phyloP scores from a whole-genome alignment of 1,140 invertebrate species.

The Vanessa tameamea region DNA sequence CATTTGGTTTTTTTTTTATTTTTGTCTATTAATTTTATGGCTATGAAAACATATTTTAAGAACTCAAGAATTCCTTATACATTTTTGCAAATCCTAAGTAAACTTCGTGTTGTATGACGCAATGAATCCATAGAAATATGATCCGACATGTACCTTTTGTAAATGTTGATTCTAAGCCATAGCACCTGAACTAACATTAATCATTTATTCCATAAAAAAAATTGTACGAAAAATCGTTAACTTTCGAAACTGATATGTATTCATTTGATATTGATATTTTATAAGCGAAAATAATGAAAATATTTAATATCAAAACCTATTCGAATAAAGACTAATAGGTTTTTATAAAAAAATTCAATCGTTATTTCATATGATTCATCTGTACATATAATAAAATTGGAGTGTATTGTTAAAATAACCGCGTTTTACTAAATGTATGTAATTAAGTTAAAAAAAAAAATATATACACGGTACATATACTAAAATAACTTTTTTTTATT shows the following conservation, averaged over 20 bases:
- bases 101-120: conserved; percentile 65
- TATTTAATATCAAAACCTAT: background rate
- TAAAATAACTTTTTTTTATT: no score
- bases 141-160: conserved; percentile 53
- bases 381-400: no score
- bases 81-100: conserved; percentile 57
- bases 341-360: no score
- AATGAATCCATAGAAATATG: conserved; percentile 65
- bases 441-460: no score
- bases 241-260: background rate
- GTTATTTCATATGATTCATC: no score
- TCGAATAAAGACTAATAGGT: no score
- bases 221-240: background rate
- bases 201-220: conserved; percentile 19
- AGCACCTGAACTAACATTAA: conserved; percentile 72
- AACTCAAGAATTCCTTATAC: conserved; percentile 15
- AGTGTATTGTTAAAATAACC: no score
- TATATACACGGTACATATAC: no score
- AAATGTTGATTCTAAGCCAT: conserved; percentile 60
- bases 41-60: background rate
- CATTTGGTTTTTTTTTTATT: background rate
- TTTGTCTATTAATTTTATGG: background rate
- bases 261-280: background rate
- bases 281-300: background rate
- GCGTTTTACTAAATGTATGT: no score